Evolutionary conservation across 2,888 invertebrate genomes (phyloP), one percentile per base, ranked within the genome.

Genomic region (Melitaea athalia): DNA sequence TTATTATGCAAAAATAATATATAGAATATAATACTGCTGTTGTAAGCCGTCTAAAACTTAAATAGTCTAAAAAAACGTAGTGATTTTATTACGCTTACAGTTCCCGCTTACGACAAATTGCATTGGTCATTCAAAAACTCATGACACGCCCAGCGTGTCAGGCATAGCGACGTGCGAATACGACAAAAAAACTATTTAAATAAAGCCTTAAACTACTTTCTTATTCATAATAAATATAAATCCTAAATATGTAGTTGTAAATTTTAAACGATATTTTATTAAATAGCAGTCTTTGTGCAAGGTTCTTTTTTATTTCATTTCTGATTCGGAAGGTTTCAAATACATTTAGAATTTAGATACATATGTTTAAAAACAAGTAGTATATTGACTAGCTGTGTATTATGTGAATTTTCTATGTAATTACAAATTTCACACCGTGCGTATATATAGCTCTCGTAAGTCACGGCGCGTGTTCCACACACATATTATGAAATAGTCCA

Each of bases 21-120:
- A 15, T 42, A 57, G 38, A 38, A 38, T 38, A 59, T 59, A 59
- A 59, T 59, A 59, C 59, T 59, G 59, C 6, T 59, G 15, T 59
- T n/a, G 38, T 14, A 52, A 8, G 17, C 15, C 24, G 8, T 12
- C 24, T 5, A 52, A 52, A 12, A 12, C 17, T 4, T 12, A 52
- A 11, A 17, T 24, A 24, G 24, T 12, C 24, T 17, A 17, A 24
- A 50, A 15, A 50, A n/a, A n/a, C n/a, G n/a, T n/a, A n/a, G n/a
- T n/a, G n/a, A n/a, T n/a, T n/a, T n/a, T n/a, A n/a, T n/a, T n/a
- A n/a, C n/a, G n/a, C n/a, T n/a, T n/a, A n/a, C n/a, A n/a, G n/a
- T n/a, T n/a, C n/a, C n/a, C 24, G 24, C 24, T 24, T 24, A 24
- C 24, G 24, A 24, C 24, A 24, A 24, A 24, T 24, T 24, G 24